These are phyloP conservation scores for Lethenteron reissneri DNA, from an alignment of 2,113 vertebrate species.

Conservation along the genomic window DNA sequence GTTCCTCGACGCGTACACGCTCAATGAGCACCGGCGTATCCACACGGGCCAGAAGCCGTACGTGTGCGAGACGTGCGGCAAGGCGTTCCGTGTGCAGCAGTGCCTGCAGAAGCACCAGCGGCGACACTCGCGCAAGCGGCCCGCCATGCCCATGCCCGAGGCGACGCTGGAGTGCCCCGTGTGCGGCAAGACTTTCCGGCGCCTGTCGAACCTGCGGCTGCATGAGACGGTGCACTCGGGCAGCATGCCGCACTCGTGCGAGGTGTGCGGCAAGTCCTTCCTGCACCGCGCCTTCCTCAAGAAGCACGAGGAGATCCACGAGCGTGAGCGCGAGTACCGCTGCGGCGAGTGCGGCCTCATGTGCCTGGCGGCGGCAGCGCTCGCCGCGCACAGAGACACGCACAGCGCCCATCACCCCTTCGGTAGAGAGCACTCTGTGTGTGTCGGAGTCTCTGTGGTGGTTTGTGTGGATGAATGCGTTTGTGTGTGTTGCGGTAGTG, in stretches of 20 bases:
- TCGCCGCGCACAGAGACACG: neutral
- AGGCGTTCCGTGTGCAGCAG: constrained; percentile 10
- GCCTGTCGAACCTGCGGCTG: neutral
- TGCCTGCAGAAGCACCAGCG: constrained; percentile 11
- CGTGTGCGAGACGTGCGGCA: constrained; percentile 12
- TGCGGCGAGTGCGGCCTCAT: constrained; percentile 2
- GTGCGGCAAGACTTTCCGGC: constrained; percentile 6
- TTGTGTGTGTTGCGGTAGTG: too few relatives aligned
- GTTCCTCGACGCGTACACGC: constrained; percentile 11
- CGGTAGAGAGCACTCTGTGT: too few relatives aligned
- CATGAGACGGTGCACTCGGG: constrained; percentile 4
- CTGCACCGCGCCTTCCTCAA: neutral
- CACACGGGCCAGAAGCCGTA: constrained; percentile 12
- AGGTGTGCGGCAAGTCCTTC: constrained; percentile 4
- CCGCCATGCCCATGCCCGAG: neutral
- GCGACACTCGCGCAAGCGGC: constrained; percentile 10
- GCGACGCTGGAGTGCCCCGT: neutral
- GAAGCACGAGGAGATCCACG: constrained; percentile 4
- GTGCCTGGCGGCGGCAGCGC: neutral
- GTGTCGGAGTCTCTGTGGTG: too few relatives aligned
- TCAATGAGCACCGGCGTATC: constrained; percentile 12
- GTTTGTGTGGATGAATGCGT: too few relatives aligned
- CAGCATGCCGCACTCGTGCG: neutral
- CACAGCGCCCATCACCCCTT: neutral
- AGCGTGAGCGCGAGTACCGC: neutral